Base-by-base conservation (phyloP, 2,113 vertebrate genomes). In the Tachuris rubrigastra region DNA sequence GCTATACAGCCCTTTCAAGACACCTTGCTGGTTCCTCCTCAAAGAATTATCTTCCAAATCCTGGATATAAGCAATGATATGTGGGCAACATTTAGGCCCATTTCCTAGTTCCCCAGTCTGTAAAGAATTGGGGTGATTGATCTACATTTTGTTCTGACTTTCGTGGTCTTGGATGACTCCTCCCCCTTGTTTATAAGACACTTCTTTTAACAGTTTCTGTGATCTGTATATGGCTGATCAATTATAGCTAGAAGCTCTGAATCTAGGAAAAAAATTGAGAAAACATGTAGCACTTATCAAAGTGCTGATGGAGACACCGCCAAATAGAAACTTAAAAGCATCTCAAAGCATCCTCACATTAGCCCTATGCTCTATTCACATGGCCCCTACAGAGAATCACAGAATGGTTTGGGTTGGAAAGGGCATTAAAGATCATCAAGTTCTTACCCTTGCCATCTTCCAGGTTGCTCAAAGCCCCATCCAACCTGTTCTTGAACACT, bases 361-460 rank as follows among this genome's bases (percentile, higher is more conserved):
- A 49, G 15, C 30, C 13, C 41, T 25, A 1, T 65, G 17, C 50
- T 65, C 31, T 50, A 35, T 35, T 16, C 58, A 23, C 25, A 5
- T 5, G 49, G 21, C 16, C 7, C 21, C 31, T 27, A 5, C 1
- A 15, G 50, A 50, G 25, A 58, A 27, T 15, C 50, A 58, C 44
- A 33, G 59, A 5, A 44, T 4, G 14, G 25, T 37, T 56, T 50
- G 22, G 25, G 6, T 42, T 42, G 42, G 50, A 58, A 50, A 14
- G 35, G 14, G 58, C 22, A 27, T 39, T 17, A 16, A 37, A 74
- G 19, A 28, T 14, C 37, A 52, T 23, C 9, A 14, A 1, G 0
- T 7, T 33, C 22, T 19, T 44, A 7, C 1, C 2, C 20, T 14
- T 58, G 42, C 9, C 14, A 8, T 27, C 1, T 73, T 33, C 12